Percentiles rank a stretch among this genome's conserved stretches.
These are phyloP conservation scores for Sturmia bella DNA, from an alignment of 2,888 invertebrate genomes.

Conservation along the genomic window DNA sequence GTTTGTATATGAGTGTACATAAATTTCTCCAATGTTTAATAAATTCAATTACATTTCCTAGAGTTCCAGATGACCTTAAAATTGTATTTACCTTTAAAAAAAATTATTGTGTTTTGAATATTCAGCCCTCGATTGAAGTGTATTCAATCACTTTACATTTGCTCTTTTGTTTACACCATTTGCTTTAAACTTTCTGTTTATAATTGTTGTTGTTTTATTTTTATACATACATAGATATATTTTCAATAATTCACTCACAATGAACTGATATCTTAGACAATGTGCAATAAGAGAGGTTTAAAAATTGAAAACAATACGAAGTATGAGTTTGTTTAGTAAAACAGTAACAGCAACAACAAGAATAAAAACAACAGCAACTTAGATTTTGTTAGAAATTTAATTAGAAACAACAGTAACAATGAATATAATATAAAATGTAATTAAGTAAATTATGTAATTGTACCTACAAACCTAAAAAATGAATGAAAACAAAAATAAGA, in stretches of 20 bases:
- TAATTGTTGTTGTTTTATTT: too few species aligned
- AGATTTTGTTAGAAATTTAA: constrained; percentile 60
- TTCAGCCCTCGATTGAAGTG: too few species aligned
- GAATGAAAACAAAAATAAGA: constrained; percentile 36
- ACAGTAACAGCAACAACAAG: constrained; percentile 44
- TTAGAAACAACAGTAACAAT: constrained; percentile 34
- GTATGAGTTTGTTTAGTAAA: constrained; percentile 64
- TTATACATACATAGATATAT: constrained; percentile 19
- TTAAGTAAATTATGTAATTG: constrained; percentile 67
- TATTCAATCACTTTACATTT: too few species aligned
- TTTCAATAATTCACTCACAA: constrained; percentile 59
- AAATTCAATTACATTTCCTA: too few species aligned
- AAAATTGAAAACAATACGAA: constrained; percentile 9
- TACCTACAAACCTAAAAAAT: constrained; percentile 65
- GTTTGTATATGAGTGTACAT: too few species aligned
- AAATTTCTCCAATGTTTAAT: too few species aligned
- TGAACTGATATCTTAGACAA: constrained; percentile 50
- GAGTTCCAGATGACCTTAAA: too few species aligned
- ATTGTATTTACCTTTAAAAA: too few species aligned
- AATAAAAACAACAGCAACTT: constrained; percentile 49
- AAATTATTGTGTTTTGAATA: too few species aligned
- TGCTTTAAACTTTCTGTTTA: too few species aligned
- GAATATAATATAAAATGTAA: constrained; percentile 26
- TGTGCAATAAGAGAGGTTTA: neutral
- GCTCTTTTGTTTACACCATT: too few species aligned